Evolutionary conservation across 2,797 vertebrate species (phyloP).

Genomic region (Urocyon cinereoargenteus): DNA sequence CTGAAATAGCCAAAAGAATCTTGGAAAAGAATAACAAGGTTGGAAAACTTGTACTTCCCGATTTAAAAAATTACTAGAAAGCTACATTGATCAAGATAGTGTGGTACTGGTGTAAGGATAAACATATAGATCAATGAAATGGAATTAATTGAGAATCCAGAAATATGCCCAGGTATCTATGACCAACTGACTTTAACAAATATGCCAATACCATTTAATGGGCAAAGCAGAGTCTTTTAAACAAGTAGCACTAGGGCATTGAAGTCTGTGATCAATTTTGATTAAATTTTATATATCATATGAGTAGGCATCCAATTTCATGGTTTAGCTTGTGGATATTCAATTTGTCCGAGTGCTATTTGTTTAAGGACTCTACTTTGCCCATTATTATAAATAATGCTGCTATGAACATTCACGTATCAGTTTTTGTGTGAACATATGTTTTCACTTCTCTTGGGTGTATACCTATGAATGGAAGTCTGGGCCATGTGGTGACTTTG

Average conservation of each 20-base stretch:
- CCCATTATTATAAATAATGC: not conserved
- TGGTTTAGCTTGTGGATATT: not conserved
- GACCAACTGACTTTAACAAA: not conserved
- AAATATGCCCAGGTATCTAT: not conserved
- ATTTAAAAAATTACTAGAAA: not conserved
- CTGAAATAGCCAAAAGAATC: not conserved
- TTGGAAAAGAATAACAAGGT: not conserved
- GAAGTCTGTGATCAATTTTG: not conserved
- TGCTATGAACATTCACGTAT: not conserved
- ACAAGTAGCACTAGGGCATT: not conserved
- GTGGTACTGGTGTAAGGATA: not conserved
- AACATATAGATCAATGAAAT: not conserved
- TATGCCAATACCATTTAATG: not conserved
- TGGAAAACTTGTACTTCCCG: not conserved
- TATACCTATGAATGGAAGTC: not conserved
- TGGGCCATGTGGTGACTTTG: not conserved
- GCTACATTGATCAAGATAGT: not conserved
- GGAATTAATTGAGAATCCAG: not conserved
- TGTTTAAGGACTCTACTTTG: too few relatives aligned
- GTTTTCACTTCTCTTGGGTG: not conserved
- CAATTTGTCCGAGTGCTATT: not conserved
- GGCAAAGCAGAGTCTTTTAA: not conserved
- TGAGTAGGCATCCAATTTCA: not conserved
- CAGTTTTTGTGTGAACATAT: not conserved
- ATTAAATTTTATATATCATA: not conserved